Percentiles rank a stretch among this genome's conserved stretches.
These are phyloP conservation scores for Drosophila suzukii DNA, from an alignment of 1,140 invertebrate species.

Conservation along the genomic window DNA sequence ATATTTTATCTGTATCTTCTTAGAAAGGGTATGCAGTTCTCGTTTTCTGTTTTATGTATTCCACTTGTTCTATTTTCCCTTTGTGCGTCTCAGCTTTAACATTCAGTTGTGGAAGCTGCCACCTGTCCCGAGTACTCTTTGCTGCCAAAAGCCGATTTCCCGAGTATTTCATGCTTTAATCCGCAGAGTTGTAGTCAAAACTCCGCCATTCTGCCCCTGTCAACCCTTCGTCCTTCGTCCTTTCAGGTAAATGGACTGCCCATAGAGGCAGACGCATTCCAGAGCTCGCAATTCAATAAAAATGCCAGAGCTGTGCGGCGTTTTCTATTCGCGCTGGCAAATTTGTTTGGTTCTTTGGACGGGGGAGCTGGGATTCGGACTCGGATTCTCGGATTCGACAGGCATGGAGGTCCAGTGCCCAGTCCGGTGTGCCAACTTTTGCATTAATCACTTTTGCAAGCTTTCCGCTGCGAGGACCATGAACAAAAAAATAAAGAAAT, in stretches of 20 bases:
- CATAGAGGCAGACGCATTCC: conserved; percentile 54
- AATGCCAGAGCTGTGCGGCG: conserved; percentile 65
- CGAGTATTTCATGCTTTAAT: conserved; percentile 69
- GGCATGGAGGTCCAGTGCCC: conserved; percentile 18
- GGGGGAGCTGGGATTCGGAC: background rate
- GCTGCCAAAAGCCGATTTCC: conserved; percentile 60
- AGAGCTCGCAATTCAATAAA: conserved; percentile 77
- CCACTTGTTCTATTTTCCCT: background rate
- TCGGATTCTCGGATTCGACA: background rate
- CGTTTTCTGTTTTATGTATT: no score
- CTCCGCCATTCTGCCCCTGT: conserved; percentile 9
- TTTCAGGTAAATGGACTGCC: conserved; percentile 63
- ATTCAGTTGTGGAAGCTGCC: conserved; percentile 15
- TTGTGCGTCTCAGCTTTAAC: conserved; percentile 24
- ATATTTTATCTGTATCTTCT: no score
- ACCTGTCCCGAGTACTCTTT: conserved; percentile 52
- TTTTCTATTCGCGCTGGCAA: conserved; percentile 68
- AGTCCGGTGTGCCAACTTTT: conserved; percentile 56
- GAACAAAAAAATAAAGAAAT: conserved; percentile 48
- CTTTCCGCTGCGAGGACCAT: conserved; percentile 45
- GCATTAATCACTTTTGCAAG: conserved; percentile 82
- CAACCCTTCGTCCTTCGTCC: conserved; percentile 10
- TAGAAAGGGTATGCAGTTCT: conserved; percentile 5
- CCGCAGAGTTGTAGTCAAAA: conserved; percentile 75
- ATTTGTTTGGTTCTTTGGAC: conserved; percentile 36